Base-by-base conservation (phyloP, 2,113 vertebrate genomes). In the Sphaerodactylus townsendi region DNA sequence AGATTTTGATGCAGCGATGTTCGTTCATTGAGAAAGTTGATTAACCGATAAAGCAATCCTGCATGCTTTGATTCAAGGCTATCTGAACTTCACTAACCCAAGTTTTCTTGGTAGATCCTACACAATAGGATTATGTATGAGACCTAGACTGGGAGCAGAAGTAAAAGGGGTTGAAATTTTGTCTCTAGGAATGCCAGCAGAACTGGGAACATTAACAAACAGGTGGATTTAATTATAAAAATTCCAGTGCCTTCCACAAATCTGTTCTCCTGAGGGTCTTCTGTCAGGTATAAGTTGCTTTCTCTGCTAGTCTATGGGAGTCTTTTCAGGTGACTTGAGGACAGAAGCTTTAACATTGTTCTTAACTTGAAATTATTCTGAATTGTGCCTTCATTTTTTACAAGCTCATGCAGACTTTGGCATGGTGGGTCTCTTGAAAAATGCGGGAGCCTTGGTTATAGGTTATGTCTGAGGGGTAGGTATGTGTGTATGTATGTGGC, bases 281-380 rank as follows among this genome's bases (percentile, higher is more conserved):
- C 74, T 91, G 73, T 62, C 84, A 68, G 19, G 77, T 25, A 81
- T 81, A 74, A 37, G 13, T 62, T 68, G 10, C 19, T 84, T 84
- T 39, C 23, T 53, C 41, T 53, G 37, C 11, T n/a, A 59, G 69
- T 2, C 30, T 46, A 5, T 72, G 30, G 37, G 69, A 30, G 11
- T 25, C n/a, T 23, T 35, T 35, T 30, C 64, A 25, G 59, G 59
- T 21, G 44, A 53, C 48, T 23, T 28, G 14, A 64, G 19, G 50
- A 85, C 39, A 64, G 37, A 44, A 70, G 10, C 37, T 78, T 44
- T 35, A 69, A 25, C 8, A 44, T 28, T 71, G 25, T 62, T 62
- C 21, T 62, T 62, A 28, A 62, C 59, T 62, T 62, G 59, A 59
- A 81, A 37, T 68, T 69, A 71, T 48, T 35, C 9, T 64, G 48